A percentile compares a stretch with the other conserved stretches of the same genome.
phyloP scores from a whole-genome alignment of 1,140 invertebrate species.

The Centruroides sculpturatus region DNA sequence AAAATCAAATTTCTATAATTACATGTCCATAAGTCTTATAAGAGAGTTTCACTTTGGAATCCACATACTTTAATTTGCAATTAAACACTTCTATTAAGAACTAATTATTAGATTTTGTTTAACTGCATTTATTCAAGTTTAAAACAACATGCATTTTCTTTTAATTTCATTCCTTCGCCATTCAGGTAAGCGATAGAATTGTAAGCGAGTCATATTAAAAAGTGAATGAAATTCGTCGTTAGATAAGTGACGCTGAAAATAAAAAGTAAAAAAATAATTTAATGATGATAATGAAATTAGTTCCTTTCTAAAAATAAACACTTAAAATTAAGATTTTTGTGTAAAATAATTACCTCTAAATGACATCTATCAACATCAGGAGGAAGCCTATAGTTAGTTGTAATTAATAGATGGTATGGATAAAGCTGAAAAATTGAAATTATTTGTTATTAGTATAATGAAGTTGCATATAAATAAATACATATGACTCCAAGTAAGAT shows the following conservation, averaged over 20 bases:
- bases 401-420: conserved; percentile 87
- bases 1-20: no score
- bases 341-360: conserved; percentile 43
- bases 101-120: no score
- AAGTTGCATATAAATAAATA: no score
- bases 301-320: neutral
- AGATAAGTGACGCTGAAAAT: conserved; percentile 73
- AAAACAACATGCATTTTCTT: conserved; percentile 75
- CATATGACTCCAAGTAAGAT: no score
- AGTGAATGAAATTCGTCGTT: conserved; percentile 91
- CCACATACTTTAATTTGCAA: no score
- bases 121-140: conserved; percentile 24
- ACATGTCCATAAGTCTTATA: no score
- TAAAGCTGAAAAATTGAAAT: conserved; percentile 44
- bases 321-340: neutral
- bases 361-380: conserved; percentile 93
- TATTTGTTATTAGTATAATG: neutral
- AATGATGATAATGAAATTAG: neutral
- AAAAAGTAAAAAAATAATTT: neutral
- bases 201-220: conserved; percentile 70
- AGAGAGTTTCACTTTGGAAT: no score
- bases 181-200: conserved; percentile 92
- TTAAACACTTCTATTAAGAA: no score
- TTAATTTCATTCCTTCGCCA: conserved; percentile 97
- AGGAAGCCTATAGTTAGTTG: conserved; percentile 90